Conservation (phyloP, 2,113 vertebrate genomes). For the Cygnus atratus region DNA sequence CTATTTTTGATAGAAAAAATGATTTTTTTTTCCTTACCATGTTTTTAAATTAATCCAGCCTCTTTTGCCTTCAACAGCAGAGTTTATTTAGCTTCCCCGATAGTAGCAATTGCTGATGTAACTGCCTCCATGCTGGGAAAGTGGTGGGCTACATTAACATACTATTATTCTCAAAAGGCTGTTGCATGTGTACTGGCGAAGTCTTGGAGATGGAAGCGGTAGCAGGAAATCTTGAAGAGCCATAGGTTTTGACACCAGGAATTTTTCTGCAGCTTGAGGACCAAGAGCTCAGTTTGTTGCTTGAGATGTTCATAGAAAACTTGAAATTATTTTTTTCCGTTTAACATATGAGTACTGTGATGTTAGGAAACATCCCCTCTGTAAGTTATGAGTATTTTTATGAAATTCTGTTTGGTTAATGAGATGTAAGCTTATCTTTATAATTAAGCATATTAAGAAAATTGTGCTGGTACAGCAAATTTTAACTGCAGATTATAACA, state of each 20-base stretch:
- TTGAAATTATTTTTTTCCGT: neutral
- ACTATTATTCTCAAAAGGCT: neutral
- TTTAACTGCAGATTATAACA: neutral
- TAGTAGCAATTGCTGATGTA: neutral
- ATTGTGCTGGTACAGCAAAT: neutral
- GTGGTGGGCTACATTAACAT: neutral
- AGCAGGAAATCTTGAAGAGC: neutral
- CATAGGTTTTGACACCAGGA: neutral
- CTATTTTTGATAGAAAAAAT: neutral
- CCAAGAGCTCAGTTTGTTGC: neutral
- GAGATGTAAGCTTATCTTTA: neutral
- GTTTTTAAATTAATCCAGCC: neutral
- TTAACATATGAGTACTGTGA: neutral
- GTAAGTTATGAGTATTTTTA: neutral
- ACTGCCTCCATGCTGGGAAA: neutral
- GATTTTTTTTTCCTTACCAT: neutral
- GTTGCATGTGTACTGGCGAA: neutral
- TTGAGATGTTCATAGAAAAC: neutral
- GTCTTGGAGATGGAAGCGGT: neutral
- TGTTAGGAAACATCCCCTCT: neutral
- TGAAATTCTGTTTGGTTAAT: neutral
- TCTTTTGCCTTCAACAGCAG: neutral
- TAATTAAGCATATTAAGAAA: neutral
- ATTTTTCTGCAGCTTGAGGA: neutral
- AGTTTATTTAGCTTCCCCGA: neutral